Evolutionary conservation across 2,888 invertebrate genomes (phyloP), one percentile per base, ranked within the genome.

Genomic region (Lasioglossum vierecki): DNA sequence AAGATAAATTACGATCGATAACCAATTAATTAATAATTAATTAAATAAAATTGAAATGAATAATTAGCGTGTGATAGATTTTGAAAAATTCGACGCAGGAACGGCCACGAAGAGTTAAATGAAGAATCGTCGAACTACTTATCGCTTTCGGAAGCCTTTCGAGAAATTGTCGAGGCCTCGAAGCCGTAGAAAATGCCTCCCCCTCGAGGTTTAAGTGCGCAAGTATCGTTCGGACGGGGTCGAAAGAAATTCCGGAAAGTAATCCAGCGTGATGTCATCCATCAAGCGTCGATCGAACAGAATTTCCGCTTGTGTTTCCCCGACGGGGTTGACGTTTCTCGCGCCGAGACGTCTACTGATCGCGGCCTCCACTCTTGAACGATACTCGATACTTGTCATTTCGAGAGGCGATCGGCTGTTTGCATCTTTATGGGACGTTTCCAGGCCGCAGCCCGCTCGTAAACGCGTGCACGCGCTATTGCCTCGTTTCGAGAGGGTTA

Each of bases 361-460:
- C 73, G 78, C 72, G 63, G 35, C 41, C 72, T 70, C 78, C 76
- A 68, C 30, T 35, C 70, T 41, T 74, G 82, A 83, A 82, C 82
- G 82, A 71, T 81, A 84, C 88, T 86, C 90, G 89, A 91, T 88
- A 87, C 83, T 88, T 89, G 83, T 88, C 89, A 87, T 89, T 89
- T 89, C 80, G 83, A 87, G 84, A 76, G 84, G 78, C 86, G 86
- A 90, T 89, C 90, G 86, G 79, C 82, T 77, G 91, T 92, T 92
- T 91, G 91, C 91, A 92, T 92, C 89, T 92, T 91, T 92, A 92
- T 91, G 88, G 86, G 84, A 66, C 82, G 89, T 88, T 92, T 26
- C 88, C 88, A 90, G 84, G 76, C 70, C 79, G 76, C 75, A 57
- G 76, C 73, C 70, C 70, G 75, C 66, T 60, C 76, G 80, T 79